Base-by-base conservation (phyloP, 2,113 vertebrate genomes). In the Spheniscus mendiculus region DNA sequence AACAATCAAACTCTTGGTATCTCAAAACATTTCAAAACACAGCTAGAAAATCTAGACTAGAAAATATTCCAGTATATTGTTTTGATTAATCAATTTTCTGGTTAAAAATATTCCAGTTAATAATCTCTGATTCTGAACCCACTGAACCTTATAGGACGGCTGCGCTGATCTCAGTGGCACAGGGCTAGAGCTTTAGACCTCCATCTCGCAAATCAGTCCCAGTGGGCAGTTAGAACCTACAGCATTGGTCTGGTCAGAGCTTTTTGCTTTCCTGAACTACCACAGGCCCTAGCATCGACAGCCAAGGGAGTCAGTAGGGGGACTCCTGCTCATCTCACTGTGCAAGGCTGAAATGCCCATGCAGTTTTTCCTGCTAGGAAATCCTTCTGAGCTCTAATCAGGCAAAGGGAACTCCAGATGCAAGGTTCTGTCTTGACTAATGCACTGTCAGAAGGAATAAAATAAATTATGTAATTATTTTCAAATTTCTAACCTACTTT, bases 1-100 rank as follows among this genome's bases (percentile, higher is more conserved):
- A 88, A 40, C 29, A 87, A 12, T 89, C 36, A 58, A 36, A 65
- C 42, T 66, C 74, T 44, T 70, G 13, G 26, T 71, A 32, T 45
- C 55, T 83, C 55, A 92, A 89, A 91, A 44, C 52, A 79, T 88
- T 91, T 81, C 72, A 62, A 74, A 92, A 70, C 71, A 78, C 20
- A 81, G n/a, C 18, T 55, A 83, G 50, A 86, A 77, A 83, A 83
- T 52, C 16, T 0, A 81, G 29, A 56, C 15, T 27, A 92, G 45
- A 90, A 96, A 96, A 94, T 58, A 90, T 92, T 93, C 82, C 90
- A 93, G 71, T 86, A 90, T 66, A 83, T 80, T 77, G 23, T 53
- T 94, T 86, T 58, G 20, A 83, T 52, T 50, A 70, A 80, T 53
- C 5, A 1, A 10, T 58, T 91, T 90, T 77, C 63, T 67, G 3